phyloP scores from a whole-genome alignment of 2,888 invertebrate species.

The Amblyteles armatorius region DNA sequence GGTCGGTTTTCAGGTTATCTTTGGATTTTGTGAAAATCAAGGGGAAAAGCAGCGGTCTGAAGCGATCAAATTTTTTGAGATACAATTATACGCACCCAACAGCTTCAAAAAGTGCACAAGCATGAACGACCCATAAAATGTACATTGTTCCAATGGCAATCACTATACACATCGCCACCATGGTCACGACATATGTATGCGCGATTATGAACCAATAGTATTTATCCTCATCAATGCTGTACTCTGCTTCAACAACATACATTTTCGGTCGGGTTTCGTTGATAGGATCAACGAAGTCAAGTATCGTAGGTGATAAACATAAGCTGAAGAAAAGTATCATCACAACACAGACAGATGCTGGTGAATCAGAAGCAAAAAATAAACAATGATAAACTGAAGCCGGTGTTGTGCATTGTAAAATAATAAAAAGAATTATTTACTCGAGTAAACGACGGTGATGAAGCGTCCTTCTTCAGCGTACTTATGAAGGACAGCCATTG shows the following conservation, averaged over 20 bases:
- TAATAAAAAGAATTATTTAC: background rate
- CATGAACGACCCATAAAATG: background rate
- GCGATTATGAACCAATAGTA: constrained; percentile 31
- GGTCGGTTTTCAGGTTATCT: too few relatives aligned
- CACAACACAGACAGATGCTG: background rate
- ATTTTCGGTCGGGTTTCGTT: background rate
- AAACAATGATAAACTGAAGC: background rate
- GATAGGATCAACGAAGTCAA: constrained; percentile 16
- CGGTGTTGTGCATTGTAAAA: background rate
- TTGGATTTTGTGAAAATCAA: too few relatives aligned
- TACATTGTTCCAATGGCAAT: background rate
- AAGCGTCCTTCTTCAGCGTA: background rate
- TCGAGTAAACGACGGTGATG: background rate
- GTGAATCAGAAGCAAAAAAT: background rate
- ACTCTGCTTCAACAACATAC: constrained; percentile 36
- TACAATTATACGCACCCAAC: background rate
- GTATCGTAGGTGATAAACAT: constrained; percentile 3
- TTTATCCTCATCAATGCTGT: background rate
- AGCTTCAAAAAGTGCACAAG: too few relatives aligned
- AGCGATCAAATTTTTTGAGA: background rate
- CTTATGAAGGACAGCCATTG: background rate
- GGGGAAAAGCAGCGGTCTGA: too few relatives aligned
- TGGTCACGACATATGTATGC: background rate
- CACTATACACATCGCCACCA: background rate
- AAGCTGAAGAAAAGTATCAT: background rate